Base-by-base conservation (phyloP, 2,113 vertebrate species). In the Salvator merianae region DNA sequence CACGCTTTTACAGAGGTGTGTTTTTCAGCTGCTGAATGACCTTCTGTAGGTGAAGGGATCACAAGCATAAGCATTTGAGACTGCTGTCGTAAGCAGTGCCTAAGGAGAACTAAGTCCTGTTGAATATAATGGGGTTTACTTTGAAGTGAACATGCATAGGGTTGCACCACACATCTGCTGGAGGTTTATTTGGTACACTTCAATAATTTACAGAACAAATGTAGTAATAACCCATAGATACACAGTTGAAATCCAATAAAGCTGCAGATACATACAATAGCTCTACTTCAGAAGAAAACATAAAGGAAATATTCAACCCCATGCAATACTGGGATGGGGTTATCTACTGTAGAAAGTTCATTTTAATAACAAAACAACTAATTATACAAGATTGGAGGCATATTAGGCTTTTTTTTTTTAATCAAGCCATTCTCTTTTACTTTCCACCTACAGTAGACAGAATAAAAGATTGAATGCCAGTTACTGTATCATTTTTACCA, bases 311-410 rank as follows among this genome's bases (percentile, higher is more conserved):
- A 40, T 9, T 18, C 4, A 40, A 43, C 47, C 26, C 7, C 28
- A 70, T 62, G 20, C 3, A 28, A 32, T 38, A 13, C 63, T 71
- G 30, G 10, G 13, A 26, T 78, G 10, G 36, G 2, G 24, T 62
- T 71, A n/a, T 72, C 28, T 62, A 16, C 34, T 36, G n/a, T 5
- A 69, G 26, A 53, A 70, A 81, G 68, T 7, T 38, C 9, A 43
- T 40, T 73, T 72, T 73, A 72, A 73, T 82, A 82, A 22, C 47
- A 72, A 82, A 65, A 50, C 38, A 75, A 75, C 20, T 47, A 30
- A 73, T 82, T 63, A 22, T 40, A 34, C 65, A 63, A 62, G 22
- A 59, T 16, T 59, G 18, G 28, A 59, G 20, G 28, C n/a, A 55
- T 30, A 18, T 32, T 26, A 65, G 10, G 30, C 43, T 7, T 12